phyloP scores from a whole-genome alignment of 1,140 invertebrate genomes.

The Drosophila gunungcola region DNA sequence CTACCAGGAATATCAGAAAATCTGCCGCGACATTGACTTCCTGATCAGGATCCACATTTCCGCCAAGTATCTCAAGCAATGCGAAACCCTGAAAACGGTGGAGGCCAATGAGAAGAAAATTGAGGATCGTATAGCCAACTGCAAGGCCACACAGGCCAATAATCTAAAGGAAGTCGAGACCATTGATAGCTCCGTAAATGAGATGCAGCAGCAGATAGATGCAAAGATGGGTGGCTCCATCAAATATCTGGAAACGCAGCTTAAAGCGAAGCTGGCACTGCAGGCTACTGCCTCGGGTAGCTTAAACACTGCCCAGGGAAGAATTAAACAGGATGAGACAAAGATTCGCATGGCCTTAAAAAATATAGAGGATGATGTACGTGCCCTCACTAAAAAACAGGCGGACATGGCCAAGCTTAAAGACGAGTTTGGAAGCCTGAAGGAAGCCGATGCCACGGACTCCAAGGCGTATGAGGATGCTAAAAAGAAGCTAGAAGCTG shows the following conservation, averaged over 20 bases:
- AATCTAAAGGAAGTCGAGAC: conserved; percentile 86
- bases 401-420: conserved; percentile 89
- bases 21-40: conserved; percentile 94
- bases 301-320: conserved; percentile 89
- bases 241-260: conserved; percentile 87
- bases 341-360: conserved; percentile 89
- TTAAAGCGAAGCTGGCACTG: conserved; percentile 88
- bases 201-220: conserved; percentile 87
- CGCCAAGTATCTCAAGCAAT: conserved; percentile 65
- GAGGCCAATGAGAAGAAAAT: conserved; percentile 67
- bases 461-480: conserved; percentile 89
- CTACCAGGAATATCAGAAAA: conserved; percentile 95
- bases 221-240: conserved; percentile 89
- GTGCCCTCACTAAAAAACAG: conserved; percentile 88
- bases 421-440: conserved; percentile 89
- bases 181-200: conserved; percentile 86
- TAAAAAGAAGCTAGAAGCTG: conserved; percentile 92
- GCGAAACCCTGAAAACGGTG: conserved; percentile 56
- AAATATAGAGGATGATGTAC: conserved; percentile 90
- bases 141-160: conserved; percentile 85
- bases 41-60: conserved; percentile 87
- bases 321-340: conserved; percentile 89
- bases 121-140: conserved; percentile 59
- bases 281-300: conserved; percentile 89
- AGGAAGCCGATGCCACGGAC: conserved; percentile 89